Conservation (phyloP, 2,797 vertebrate genomes). For the Sebastes iracundus region DNA sequence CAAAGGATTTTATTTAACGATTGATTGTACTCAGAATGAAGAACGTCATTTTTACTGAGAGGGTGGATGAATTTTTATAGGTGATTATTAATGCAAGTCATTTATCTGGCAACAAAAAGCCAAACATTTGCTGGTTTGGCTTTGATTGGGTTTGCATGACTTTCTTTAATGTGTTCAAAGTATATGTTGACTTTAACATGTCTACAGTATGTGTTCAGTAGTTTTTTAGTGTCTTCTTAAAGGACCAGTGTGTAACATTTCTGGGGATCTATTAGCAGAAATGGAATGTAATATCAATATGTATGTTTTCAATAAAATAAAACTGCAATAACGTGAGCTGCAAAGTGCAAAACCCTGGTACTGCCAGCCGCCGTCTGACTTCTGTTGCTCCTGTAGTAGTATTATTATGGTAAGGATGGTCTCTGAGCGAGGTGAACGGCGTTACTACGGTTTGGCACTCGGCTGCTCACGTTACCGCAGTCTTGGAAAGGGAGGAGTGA, state of each 20-base stretch:
- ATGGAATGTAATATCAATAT: rapidly evolving
- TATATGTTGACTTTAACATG: not conserved
- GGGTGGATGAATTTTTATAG: not conserved
- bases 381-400: too few species aligned
- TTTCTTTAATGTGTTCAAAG: not conserved
- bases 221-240: not conserved
- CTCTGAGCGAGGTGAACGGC: too few species aligned
- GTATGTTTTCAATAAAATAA: too few species aligned
- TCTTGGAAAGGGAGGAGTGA: too few species aligned
- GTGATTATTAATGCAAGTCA: not conserved
- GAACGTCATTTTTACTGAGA: not conserved
- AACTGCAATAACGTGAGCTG: too few species aligned
- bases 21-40: not conserved
- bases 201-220: not conserved
- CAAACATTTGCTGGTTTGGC: not conserved
- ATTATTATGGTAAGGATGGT: too few species aligned
- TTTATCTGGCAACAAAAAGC: not conserved
- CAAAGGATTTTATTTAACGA: not conserved
- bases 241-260: too few species aligned
- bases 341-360: rapidly evolving
- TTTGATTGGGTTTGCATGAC: not conserved
- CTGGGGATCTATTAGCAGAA: too few species aligned
- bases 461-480: too few species aligned
- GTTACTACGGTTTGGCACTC: too few species aligned
- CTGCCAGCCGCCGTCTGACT: too few species aligned